Evolutionary conservation across 2,797 vertebrate genomes (phyloP), one percentile per base, ranked within the genome.

Genomic region (Champsocephalus esox): DNA sequence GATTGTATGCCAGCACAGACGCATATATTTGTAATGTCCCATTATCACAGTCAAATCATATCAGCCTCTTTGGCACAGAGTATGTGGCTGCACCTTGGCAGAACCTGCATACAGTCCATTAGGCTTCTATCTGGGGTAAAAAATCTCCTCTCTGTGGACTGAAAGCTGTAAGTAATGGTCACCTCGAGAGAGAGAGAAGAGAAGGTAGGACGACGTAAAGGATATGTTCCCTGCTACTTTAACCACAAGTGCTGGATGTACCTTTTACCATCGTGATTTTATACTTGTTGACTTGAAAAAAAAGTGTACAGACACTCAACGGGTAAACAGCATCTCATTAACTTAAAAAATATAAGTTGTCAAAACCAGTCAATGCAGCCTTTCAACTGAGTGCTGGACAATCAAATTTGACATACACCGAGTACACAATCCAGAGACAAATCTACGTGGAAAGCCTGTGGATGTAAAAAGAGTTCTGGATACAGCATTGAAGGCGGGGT

Each of bases 1-100:
- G 79, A 87, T 81, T 82, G 71, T 69, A 87, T 76, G 83, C 90
- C 87, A 86, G 63, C 77, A 70, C 41, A 65, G 73, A 67, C 75
- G 41, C 78, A 92, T 92, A 90, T 89, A 91, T 91, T 89, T 93
- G 91, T 91, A 87, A 92, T 92, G 83, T 82, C 54, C 84, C 80
- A 87, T 92, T 92, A 92, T 92, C 89, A 82, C 76, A 70, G 68
- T 32, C 50, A 85, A 88, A 92, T 85, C 84, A 75, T 82, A 87
- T 88, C 74, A 86, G 44, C 14, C 59, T 55, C 78, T 88, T 88
- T 87, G 85, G 81, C 81, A 76, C 75, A 21, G 17, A 65, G 50
- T 78, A 55, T 57, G 76, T 44, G 78, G 73, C 55, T 78, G 66
- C 70, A 90, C 82, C 70, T 89, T 89, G 85, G 85, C 87, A 78